Base-by-base conservation (phyloP, 2,113 vertebrate genomes). In the Gila orcuttii region DNA sequence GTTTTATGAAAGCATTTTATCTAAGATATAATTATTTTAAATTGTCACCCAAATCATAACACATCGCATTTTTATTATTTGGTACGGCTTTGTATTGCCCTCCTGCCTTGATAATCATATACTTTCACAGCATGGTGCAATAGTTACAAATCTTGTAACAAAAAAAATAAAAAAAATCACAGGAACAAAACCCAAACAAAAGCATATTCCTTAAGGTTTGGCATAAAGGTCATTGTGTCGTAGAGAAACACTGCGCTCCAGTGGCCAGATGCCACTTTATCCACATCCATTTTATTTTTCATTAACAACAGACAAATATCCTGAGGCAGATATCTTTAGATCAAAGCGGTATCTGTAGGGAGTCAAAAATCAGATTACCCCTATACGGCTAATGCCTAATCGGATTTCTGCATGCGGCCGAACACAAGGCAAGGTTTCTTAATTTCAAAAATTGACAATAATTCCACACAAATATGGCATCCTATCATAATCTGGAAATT, bases 221-320 rank as follows among this genome's bases (percentile, higher is more conserved):
- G 5, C 13, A 55, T 28, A 33, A 76, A 17, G 36, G 17, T 68
- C 15, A 23, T 12, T 17, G n/a, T 81, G 45, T 4, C 42, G 4
- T 28, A 62, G 82, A 79, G 57, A 45, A 87, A 87, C 76, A 87
- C 82, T 87, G 86, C 77, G 52, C 82, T 45, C 82, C 57, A 50
- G 86, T 84, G 86, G 52, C 77, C 64, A 28, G 62, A 68, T 2
- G 17, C 23, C 28, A 28, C 28, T 28, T 28, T 28, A 28, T 28
- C 28, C 28, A 28, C 28, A 23, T 62, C 15, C 39, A 66, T 81
- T 66, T 66, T 11, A 81, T 19, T 66, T 64, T 31, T 64, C 36
- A 64, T 11, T 66, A 64, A 47, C n/a, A 25, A 66, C 59, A 31
- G 13, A 64, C 57, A 28, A 86, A 86, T 42, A 52, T 68, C 52